Base-by-base conservation (phyloP, 2,888 invertebrate genomes). In the Caenorhabditis afra region DNA sequence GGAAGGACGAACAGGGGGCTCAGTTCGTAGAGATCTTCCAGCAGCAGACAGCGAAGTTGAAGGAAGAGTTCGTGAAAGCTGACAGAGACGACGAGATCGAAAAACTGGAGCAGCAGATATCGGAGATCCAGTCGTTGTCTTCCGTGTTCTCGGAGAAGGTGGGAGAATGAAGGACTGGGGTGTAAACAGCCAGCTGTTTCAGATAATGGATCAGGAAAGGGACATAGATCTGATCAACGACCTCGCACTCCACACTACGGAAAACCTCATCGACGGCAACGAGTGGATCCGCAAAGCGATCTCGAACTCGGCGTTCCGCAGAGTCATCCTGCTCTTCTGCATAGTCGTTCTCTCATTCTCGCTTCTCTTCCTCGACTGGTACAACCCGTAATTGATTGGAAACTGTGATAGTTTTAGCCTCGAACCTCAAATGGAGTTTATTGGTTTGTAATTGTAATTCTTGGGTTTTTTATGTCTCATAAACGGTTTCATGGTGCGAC, bases 301-400 rank as follows among this genome's bases (percentile, higher is more conserved):
- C 89, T 97, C 96, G 0, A 97, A 98, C 89, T 97, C 97, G 91
- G 98, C 98, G 0, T 96, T 97, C 0, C 93, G 97, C 45, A 93
- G 98, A 86, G 96, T 96, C 14, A 97, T 95, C 93, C 94, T 97
- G 68, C 92, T 99, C 35, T 98, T 99, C 92, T 97, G 97, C 91
- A 92, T 99, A 66, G 92, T 98, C 85, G 96, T 98, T 45, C 94
- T 97, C 94, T 96, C 97, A 45, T 96, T 98, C 91, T 95, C 96
- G 20, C 92, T 99, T 62, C 92, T 99, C 11, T 99, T 99, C 91
- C 93, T 99, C 64, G 97, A 99, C 92, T 99, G 98, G 98, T 99
- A 98, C 91, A 98, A 98, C 93, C 74, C 74, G n/a, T 79, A 29
- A 29, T 29, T 7, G 7, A 5, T 29, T 29, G 4, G 29, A 78